These are phyloP conservation scores for Prochilodus magdalenae DNA, from an alignment of 2,113 vertebrate genomes.

Conservation along the genomic window DNA sequence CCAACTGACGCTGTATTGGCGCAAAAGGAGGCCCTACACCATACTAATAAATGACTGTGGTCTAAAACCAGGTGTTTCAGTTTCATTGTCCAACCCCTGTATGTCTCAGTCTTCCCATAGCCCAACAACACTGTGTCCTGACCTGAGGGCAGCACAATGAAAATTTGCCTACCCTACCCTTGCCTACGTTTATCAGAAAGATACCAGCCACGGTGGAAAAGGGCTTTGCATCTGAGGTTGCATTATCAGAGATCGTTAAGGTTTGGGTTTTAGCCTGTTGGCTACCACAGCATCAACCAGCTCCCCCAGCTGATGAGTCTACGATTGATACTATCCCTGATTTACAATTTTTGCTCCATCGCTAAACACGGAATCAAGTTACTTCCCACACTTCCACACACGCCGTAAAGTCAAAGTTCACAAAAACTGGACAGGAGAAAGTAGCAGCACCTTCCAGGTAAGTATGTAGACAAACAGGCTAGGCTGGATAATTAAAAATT, in stretches of 20 bases:
- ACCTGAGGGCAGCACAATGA: no score
- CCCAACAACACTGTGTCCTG: no score
- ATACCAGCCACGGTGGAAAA: background rate
- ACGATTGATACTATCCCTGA: constrained; percentile 11
- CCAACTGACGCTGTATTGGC: no score
- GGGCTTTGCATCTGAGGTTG: background rate
- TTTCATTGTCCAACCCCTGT: no score
- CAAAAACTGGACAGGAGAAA: no score
- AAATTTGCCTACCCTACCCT: no score
- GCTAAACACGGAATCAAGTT: constrained; percentile 19
- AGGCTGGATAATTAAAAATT: constrained; percentile 66
- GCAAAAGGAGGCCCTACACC: no score
- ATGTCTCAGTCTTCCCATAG: no score
- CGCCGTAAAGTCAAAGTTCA: constrained; percentile 63
- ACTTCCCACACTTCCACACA: background rate
- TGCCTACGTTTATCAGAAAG: background rate
- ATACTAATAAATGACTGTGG: no score
- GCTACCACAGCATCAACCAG: background rate
- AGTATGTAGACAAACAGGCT: constrained; percentile 65
- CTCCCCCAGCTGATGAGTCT: constrained; percentile 3
- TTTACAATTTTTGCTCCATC: background rate
- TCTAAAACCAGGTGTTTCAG: no score
- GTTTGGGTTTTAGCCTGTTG: background rate
- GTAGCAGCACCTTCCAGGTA: constrained; percentile 64
- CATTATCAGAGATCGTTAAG: background rate